phyloP scores from a whole-genome alignment of 92 coral and sea anemone species.

The Phymanthus crucifer region DNA sequence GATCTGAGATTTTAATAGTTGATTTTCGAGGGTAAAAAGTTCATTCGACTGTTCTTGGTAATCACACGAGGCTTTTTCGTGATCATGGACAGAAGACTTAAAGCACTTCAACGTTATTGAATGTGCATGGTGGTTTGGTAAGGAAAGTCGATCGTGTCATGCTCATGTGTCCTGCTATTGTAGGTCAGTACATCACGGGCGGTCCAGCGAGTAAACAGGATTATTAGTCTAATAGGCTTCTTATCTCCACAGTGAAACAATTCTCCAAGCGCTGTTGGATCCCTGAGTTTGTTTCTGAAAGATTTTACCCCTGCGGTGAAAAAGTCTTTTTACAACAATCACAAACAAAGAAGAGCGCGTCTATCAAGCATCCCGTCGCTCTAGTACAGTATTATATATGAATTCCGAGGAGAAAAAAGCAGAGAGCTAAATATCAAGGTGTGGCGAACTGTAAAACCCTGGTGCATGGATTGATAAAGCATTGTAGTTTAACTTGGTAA shows the following conservation, averaged over 20 bases:
- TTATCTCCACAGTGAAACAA: conserved; percentile 8
- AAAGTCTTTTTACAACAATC: neutral
- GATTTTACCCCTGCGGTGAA: neutral
- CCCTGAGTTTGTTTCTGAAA: neutral
- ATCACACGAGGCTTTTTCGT: conserved; percentile 12
- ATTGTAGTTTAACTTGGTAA: conserved; percentile 1
- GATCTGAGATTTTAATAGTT: neutral
- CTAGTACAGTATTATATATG: neutral
- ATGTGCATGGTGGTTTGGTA: neutral
- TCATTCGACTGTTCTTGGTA: neutral
- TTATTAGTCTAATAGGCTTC: conserved; percentile 23
- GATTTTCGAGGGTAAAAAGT: neutral
- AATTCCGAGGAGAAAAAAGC: neutral
- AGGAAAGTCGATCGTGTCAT: conserved; percentile 7
- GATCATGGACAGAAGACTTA: neutral
- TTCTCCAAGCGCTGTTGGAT: conserved; percentile 1
- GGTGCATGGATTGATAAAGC: conserved; percentile 5
- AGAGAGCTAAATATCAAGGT: neutral
- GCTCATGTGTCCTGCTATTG: conserved; percentile 21
- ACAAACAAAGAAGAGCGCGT: conserved; percentile 2
- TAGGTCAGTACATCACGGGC: conserved; percentile 11
- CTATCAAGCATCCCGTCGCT: neutral
- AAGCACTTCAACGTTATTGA: neutral
- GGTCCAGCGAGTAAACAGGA: conserved; percentile 32
- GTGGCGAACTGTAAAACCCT: neutral